These are phyloP conservation scores for Sycophila texana DNA, from an alignment of 2,888 invertebrate genomes.

Conservation along the genomic window DNA sequence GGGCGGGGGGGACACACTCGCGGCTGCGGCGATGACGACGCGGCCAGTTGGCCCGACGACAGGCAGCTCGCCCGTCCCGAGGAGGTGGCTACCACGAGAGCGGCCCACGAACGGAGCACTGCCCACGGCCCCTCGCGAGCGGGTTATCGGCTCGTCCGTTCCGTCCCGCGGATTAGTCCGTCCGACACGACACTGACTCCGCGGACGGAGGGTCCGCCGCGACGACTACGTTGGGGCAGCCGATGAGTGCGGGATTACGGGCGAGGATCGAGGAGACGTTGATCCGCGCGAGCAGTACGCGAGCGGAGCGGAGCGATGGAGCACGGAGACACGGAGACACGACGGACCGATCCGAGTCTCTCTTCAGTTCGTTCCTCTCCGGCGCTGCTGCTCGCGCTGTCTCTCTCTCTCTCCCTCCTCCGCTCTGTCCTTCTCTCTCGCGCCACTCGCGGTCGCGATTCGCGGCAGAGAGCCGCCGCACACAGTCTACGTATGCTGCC, in stretches of 20 bases:
- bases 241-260: background rate
- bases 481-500: background rate
- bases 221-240: background rate
- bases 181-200: background rate
- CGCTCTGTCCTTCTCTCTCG: slow-evolving; percentile 1
- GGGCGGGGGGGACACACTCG: slow-evolving; percentile 4
- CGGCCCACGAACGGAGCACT: too few relatives aligned
- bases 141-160: background rate
- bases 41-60: background rate
- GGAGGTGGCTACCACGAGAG: too few relatives aligned
- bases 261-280: background rate
- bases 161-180: background rate
- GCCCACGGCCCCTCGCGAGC: too few relatives aligned
- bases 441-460: background rate
- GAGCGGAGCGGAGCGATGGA: slow-evolving; percentile 9
- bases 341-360: slow-evolving; percentile 47
- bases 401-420: slow-evolving; percentile 12
- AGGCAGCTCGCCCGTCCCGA: background rate
- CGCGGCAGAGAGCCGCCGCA: too few relatives aligned
- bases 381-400: slow-evolving; percentile 19
- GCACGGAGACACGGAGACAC: slow-evolving; percentile 27
- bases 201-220: background rate
- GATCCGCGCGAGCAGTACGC: background rate
- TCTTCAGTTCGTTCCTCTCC: slow-evolving; percentile 40
- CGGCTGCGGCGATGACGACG: background rate